Conservation (phyloP, 2,797 vertebrate genomes). For the Clamator glandarius region DNA sequence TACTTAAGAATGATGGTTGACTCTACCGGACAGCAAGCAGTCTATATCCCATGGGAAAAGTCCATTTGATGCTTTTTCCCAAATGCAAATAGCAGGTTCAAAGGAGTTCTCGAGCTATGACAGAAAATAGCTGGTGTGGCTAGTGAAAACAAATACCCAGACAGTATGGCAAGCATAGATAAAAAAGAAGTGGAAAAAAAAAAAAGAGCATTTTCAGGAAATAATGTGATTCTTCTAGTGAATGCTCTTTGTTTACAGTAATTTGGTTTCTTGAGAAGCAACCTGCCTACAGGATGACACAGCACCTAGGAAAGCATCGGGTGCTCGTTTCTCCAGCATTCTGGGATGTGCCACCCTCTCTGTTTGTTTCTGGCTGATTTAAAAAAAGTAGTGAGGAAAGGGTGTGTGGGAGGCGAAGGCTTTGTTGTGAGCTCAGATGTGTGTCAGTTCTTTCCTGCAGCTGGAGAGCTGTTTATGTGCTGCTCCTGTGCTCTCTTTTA, state of each 20-base stretch:
- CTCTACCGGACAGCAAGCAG: neutral
- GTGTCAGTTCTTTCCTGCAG: slow-evolving; percentile 20
- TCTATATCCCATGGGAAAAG: neutral
- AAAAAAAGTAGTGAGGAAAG: slow-evolving; percentile 25
- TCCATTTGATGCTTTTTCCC: slow-evolving; percentile 7
- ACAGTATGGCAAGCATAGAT: neutral
- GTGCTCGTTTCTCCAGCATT: neutral
- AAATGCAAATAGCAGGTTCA: slow-evolving; percentile 34
- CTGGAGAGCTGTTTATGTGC: neutral
- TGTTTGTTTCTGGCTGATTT: slow-evolving; percentile 33
- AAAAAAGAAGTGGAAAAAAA: neutral
- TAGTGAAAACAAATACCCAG: neutral
- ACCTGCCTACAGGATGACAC: neutral
- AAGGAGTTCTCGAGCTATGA: slow-evolving; percentile 1
- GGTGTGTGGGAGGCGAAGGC: neutral
- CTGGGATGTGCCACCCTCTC: neutral
- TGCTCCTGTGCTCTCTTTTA: neutral
- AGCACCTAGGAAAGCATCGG: neutral
- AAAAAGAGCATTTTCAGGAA: neutral
- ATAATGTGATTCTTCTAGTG: neutral
- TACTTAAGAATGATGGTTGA: neutral
- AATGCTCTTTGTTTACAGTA: neutral
- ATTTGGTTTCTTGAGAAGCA: slow-evolving; percentile 13
- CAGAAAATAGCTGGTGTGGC: neutral
- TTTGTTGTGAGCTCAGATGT: slow-evolving; percentile 40